A percentile compares a stretch with the other conserved stretches of the same genome.
These are phyloP conservation scores for Limnodromus scolopaceus DNA, from an alignment of 2,797 vertebrate species.

Conservation along the genomic window DNA sequence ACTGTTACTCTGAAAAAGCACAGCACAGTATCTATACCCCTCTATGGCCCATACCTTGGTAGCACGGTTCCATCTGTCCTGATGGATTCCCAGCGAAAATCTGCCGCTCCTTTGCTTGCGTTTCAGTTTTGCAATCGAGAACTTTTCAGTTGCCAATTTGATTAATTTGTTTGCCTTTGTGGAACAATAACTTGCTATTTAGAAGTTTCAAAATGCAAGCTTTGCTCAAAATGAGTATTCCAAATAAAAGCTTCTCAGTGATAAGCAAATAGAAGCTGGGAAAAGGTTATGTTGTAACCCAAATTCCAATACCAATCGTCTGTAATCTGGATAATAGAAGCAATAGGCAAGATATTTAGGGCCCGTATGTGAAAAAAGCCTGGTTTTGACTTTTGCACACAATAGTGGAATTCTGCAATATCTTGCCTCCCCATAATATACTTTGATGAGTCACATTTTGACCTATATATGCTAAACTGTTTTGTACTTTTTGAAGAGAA, in stretches of 20 bases:
- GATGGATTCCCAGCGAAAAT: not conserved
- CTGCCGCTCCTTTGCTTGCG: not conserved
- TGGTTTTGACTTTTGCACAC: not conserved
- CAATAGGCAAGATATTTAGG: not conserved
- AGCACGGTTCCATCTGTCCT: not conserved
- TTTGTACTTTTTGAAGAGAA: not conserved
- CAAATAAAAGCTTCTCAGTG: not conserved
- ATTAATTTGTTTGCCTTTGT: not conserved
- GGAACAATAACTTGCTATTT: not conserved
- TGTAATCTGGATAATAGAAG: not conserved
- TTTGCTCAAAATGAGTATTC: not conserved
- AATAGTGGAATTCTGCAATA: not conserved
- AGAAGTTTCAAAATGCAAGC: not conserved
- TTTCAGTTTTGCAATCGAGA: not conserved
- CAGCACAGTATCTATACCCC: not conserved
- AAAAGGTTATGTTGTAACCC: not conserved
- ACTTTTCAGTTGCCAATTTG: not conserved
- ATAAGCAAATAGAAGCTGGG: not conserved
- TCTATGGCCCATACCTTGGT: not conserved
- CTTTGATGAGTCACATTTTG: not conserved
- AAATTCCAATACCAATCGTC: not conserved
- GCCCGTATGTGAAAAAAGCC: not conserved
- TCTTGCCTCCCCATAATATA: rapidly evolving
- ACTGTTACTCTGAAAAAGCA: not conserved
- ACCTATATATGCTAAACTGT: not conserved